A percentile compares a stretch with the other conserved stretches of the same genome.
phyloP scores from a whole-genome alignment of 2,113 vertebrate genomes.

The Cepphus grylle region DNA sequence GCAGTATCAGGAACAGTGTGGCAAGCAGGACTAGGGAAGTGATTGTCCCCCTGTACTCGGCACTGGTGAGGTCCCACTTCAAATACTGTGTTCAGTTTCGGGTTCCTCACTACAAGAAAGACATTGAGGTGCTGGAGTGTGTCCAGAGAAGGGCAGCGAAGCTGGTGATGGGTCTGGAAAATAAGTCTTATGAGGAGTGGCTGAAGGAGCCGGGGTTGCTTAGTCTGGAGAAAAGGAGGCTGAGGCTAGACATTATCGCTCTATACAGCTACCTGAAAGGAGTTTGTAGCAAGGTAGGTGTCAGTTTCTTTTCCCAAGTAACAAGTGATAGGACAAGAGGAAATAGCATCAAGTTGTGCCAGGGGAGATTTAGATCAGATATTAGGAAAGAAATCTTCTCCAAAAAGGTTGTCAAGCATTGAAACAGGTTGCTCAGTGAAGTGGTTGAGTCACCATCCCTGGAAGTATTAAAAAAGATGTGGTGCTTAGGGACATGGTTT shows the following conservation, averaged over 20 bases:
- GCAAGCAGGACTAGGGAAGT: neutral
- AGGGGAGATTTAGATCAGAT: neutral
- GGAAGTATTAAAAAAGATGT: neutral
- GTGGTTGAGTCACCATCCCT: neutral
- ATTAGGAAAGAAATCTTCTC: neutral
- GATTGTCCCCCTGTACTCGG: neutral
- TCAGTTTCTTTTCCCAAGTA: neutral
- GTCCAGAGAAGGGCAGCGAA: neutral
- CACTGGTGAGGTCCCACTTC: neutral
- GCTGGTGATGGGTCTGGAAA: neutral
- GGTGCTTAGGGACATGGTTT: neutral
- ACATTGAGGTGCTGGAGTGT: neutral
- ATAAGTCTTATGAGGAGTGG: neutral
- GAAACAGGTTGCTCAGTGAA: neutral
- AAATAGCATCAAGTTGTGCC: neutral
- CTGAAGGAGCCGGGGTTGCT: neutral
- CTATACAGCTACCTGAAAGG: neutral
- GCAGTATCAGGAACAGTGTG: neutral
- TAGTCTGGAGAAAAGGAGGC: neutral
- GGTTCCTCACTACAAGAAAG: neutral
- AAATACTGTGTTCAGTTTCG: neutral
- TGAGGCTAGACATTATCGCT: neutral
- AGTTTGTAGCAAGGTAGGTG: neutral
- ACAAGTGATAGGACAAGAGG: too few species aligned
- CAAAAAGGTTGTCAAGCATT: neutral